Conservation (phyloP, 2,797 vertebrate species). For the Helostoma temminkii region DNA sequence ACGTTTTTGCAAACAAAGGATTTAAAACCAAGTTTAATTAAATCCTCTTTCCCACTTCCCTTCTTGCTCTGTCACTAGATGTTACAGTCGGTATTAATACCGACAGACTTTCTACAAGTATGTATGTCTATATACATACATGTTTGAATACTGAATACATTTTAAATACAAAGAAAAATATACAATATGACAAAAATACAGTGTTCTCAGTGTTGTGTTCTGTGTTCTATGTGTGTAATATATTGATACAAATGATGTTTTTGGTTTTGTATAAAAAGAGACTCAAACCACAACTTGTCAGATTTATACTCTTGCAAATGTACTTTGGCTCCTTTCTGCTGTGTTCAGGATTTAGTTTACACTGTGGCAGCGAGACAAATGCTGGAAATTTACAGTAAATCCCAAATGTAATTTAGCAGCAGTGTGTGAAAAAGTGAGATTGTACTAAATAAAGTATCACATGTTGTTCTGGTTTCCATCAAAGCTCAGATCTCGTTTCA, state of each 20-base stretch:
- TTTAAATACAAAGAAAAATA: too few relatives aligned
- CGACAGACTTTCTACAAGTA: too few relatives aligned
- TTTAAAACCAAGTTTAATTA: too few relatives aligned
- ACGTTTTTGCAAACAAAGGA: too few relatives aligned
- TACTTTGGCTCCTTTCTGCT: not conserved
- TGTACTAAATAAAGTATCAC: slow-evolving; percentile 15
- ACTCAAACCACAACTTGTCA: not conserved
- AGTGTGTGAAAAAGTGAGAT: slow-evolving; percentile 13
- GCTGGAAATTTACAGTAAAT: slow-evolving; percentile 9
- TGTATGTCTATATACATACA: too few relatives aligned
- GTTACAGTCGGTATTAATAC: too few relatives aligned
- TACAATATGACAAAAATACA: too few relatives aligned
- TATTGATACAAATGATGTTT: not conserved
- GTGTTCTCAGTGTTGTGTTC: too few relatives aligned
- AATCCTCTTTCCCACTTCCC: too few relatives aligned
- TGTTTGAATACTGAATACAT: too few relatives aligned
- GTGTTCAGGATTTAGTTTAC: not conserved
- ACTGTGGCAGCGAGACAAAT: slow-evolving; percentile 13
- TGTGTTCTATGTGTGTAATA: not conserved
- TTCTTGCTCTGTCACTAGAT: too few relatives aligned
- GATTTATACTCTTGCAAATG: not conserved
- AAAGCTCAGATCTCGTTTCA: slow-evolving; percentile 28
- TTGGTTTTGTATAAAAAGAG: not conserved
- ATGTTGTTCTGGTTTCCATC: slow-evolving; percentile 29
- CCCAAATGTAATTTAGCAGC: slow-evolving; percentile 31